Conservation (phyloP, 2,113 vertebrate genomes). For the Carassius carassius region DNA sequence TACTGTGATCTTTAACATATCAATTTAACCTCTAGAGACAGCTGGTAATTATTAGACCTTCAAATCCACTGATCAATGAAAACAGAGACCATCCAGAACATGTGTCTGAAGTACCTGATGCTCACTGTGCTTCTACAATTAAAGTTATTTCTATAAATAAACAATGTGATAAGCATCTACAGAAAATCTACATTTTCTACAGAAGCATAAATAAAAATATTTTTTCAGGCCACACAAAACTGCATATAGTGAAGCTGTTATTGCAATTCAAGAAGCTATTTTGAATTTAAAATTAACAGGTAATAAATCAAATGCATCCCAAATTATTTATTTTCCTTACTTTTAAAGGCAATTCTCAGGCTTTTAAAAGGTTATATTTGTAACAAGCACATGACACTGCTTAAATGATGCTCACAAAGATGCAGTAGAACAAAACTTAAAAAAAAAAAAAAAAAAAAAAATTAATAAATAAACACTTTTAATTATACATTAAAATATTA, state of each 20-base stretch:
- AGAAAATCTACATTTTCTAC: neutral
- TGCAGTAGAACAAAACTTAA: no score
- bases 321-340: neutral
- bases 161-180: neutral
- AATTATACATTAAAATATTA: no score
- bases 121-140: neutral
- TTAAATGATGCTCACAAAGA: neutral
- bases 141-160: neutral
- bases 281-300: neutral
- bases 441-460: no score
- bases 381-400: neutral
- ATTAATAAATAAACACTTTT: no score
- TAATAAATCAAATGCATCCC: neutral
- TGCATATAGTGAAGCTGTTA: neutral
- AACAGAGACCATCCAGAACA: neutral
- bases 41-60: conserved; percentile 3
- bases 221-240: neutral
- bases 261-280: neutral
- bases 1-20: neutral
- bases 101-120: neutral
- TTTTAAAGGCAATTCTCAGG: neutral
- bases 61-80: neutral
- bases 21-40: neutral
- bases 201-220: neutral
- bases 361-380: neutral